Conservation (phyloP, 2,797 vertebrate species). For the Ataeniobius toweri region DNA sequence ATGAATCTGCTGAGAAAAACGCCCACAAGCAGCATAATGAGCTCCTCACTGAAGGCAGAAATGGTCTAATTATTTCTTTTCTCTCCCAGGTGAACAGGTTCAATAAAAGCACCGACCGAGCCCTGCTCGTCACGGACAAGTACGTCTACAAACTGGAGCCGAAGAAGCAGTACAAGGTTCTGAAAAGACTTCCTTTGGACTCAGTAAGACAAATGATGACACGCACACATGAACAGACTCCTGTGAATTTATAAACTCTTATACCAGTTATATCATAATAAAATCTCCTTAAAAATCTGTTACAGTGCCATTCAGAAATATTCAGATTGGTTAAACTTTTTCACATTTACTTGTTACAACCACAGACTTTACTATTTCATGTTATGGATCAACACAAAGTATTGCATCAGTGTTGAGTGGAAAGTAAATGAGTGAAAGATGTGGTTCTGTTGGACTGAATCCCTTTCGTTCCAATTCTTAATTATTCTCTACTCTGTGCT, state of each 20-base stretch:
- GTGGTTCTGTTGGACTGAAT: no score
- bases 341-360: no score
- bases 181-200: constrained; percentile 84
- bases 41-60: neutral
- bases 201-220: constrained; percentile 74
- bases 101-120: constrained; percentile 86
- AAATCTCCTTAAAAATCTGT: neutral
- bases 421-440: no score
- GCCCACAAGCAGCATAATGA: no score
- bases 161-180: constrained; percentile 84
- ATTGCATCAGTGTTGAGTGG: no score
- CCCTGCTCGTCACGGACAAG: constrained; percentile 88
- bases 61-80: neutral
- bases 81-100: constrained; percentile 86
- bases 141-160: constrained; percentile 91
- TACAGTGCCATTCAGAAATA: neutral
- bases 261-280: no score
- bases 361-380: no score
- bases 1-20: no score
- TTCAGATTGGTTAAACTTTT: neutral
- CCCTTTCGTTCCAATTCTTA: no score
- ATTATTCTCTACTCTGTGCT: no score
- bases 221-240: neutral
- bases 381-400: no score
- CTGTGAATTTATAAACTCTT: neutral